phyloP scores from a whole-genome alignment of 1,140 invertebrate species.

The Ceratina japonica region DNA sequence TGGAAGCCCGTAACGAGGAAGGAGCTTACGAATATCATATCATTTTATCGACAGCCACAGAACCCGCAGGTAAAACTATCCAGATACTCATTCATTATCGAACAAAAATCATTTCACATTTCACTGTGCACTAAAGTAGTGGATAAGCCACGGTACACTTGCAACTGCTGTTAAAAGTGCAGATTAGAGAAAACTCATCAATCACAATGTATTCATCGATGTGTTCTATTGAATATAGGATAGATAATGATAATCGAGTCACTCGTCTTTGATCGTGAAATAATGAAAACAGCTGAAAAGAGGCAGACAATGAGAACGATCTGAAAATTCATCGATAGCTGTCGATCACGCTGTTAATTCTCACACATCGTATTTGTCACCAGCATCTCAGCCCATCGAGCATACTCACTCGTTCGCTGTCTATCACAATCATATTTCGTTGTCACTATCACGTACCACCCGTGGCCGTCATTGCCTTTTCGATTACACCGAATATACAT shows the following conservation, averaged over 20 bases:
- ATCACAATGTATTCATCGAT: no score
- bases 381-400: conserved; percentile 31
- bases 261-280: no score
- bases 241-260: not conserved
- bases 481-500: conserved; percentile 16
- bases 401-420: conserved; percentile 37
- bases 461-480: conserved; percentile 19
- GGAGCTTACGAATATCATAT: conserved; percentile 83
- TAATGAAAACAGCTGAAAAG: no score
- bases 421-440: conserved; percentile 48
- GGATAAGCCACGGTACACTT: not conserved
- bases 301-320: not conserved
- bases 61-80: conserved; percentile 82
- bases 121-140: conserved; percentile 25
- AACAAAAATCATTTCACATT: not conserved
- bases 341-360: conserved; percentile 35
- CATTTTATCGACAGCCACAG: conserved; percentile 85
- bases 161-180: no score
- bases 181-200: not conserved
- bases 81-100: not conserved
- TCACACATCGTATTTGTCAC: conserved; percentile 39
- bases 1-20: conserved; percentile 84
- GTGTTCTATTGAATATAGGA: no score
- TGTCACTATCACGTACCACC: conserved; percentile 39
- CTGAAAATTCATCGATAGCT: conserved; percentile 19